Conservation (phyloP, 2,113 vertebrate genomes). For the Podocnemis expansa region DNA sequence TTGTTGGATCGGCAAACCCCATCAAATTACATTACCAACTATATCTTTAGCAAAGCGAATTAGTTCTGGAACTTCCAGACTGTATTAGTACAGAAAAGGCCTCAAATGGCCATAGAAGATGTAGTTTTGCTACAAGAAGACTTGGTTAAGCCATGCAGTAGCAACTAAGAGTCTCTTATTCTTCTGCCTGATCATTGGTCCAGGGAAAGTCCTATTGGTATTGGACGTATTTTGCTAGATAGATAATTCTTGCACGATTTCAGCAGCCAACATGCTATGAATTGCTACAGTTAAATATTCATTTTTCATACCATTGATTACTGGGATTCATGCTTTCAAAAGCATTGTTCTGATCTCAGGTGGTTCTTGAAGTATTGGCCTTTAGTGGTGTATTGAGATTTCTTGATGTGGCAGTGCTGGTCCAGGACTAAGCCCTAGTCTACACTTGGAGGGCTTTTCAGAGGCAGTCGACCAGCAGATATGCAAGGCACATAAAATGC, state of each 20-base stretch:
- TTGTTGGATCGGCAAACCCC: neutral
- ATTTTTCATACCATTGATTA: neutral
- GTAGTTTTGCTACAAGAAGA: neutral
- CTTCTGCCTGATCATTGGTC: neutral
- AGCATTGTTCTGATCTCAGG: neutral
- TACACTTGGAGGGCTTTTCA: too few species aligned
- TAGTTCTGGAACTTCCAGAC: neutral
- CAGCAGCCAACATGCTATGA: neutral
- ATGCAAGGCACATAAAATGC: too few species aligned
- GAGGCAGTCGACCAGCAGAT: too few species aligned
- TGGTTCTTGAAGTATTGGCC: neutral
- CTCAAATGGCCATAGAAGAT: neutral
- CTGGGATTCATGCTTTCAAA: neutral
- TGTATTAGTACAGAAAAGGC: neutral
- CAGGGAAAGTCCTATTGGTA: neutral
- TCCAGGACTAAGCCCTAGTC: too few species aligned
- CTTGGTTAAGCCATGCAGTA: rapidly evolving
- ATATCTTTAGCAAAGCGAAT: neutral
- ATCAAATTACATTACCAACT: neutral
- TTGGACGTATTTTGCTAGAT: neutral
- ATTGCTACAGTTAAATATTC: neutral
- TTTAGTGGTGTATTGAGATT: neutral
- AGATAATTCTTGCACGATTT: neutral
- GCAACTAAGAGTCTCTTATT: neutral
- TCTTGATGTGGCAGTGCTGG: neutral